phyloP scores from a whole-genome alignment of 2,888 invertebrate species.

The Erpobdella octoculata region DNA sequence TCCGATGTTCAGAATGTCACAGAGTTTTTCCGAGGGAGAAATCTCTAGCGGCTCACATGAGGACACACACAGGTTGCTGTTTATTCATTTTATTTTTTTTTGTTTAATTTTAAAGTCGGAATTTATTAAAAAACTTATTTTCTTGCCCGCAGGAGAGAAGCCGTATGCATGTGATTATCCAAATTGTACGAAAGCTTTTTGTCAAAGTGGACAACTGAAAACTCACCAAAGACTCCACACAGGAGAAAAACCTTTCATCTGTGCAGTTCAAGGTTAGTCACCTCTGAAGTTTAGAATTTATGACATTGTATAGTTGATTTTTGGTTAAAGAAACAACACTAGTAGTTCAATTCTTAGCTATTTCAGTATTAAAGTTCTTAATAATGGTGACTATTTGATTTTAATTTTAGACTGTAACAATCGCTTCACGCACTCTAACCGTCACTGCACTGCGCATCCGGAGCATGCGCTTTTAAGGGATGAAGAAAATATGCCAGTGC shows the following conservation, averaged over 20 bases:
- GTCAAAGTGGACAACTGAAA: constrained; percentile 69
- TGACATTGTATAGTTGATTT: background rate
- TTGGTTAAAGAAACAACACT: background rate
- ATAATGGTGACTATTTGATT: too few relatives aligned
- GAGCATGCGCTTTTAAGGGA: constrained; percentile 56
- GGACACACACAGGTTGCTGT: constrained; percentile 54
- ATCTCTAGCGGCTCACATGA: constrained; percentile 62
- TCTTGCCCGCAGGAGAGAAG: constrained; percentile 59
- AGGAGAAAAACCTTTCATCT: constrained; percentile 68
- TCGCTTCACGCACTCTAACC: constrained; percentile 69
- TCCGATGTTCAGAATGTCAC: constrained; percentile 62
- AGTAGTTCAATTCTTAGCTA: background rate
- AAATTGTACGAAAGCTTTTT: constrained; percentile 64
- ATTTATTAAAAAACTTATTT: too few relatives aligned
- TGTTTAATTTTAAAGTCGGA: too few relatives aligned
- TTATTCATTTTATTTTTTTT: background rate
- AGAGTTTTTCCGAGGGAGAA: constrained; percentile 70
- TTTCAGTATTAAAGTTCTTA: too few relatives aligned
- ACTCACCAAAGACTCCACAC: constrained; percentile 71
- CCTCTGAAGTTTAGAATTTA: background rate
- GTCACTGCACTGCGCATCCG: constrained; percentile 68
- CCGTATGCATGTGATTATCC: constrained; percentile 69
- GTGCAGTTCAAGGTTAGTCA: constrained; percentile 50
- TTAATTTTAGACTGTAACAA: constrained; percentile 56
- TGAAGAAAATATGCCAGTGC: constrained; percentile 27